Percentiles rank a stretch among this genome's conserved stretches.
These are phyloP conservation scores for Pollachius pollachius DNA, from an alignment of 2,113 vertebrate species.

Conservation along the genomic window DNA sequence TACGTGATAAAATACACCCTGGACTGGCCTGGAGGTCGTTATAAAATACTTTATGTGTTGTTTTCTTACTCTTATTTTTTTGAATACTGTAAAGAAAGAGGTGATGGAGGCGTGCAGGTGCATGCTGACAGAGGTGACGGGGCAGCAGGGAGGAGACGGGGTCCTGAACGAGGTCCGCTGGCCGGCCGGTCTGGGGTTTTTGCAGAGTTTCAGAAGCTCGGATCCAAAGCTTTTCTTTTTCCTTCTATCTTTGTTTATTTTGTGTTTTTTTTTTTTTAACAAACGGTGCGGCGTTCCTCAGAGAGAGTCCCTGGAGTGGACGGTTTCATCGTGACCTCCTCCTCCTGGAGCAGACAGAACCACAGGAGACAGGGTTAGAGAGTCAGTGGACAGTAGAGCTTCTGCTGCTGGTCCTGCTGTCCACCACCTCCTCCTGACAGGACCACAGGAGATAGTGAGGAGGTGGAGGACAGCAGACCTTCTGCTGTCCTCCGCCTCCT, in stretches of 20 bases:
- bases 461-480: no score
- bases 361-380: constrained; percentile 33
- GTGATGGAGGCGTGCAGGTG: constrained; percentile 64
- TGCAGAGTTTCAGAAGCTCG: no score
- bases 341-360: constrained; percentile 66
- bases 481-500: no score
- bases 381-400: not conserved
- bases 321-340: constrained; percentile 69
- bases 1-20: no score
- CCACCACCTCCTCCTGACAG: no score
- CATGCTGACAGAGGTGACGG: constrained; percentile 52
- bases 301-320: constrained; percentile 45
- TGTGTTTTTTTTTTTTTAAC: no score
- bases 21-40: no score
- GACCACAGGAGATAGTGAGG: no score
- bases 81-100: constrained; percentile 30
- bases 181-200: constrained; percentile 15
- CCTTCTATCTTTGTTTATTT: no score
- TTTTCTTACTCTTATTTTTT: constrained; percentile 23
- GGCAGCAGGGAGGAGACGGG: constrained; percentile 6
- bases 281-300: constrained; percentile 26
- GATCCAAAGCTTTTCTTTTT: no score
- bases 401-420: no score
- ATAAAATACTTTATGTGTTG: no score
- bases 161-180: constrained; percentile 34